Conservation (phyloP, 1,140 invertebrate genomes). For the Hetaerina americana region DNA sequence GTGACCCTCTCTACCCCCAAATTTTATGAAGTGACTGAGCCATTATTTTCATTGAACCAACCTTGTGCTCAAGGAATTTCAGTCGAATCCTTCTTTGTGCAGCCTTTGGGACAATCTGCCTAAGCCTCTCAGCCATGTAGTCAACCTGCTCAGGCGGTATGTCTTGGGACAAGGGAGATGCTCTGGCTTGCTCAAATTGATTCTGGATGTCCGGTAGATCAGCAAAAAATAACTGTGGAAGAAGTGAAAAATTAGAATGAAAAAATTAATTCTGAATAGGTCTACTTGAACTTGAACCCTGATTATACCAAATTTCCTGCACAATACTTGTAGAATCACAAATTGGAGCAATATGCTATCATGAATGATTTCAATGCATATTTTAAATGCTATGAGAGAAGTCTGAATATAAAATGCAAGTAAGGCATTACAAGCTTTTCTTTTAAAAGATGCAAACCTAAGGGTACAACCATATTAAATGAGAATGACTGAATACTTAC, state of each 20-base stretch:
- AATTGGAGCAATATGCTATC: no score
- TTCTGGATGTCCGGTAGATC: slow-evolving; percentile 61
- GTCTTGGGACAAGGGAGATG: slow-evolving; percentile 39
- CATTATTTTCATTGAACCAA: no score
- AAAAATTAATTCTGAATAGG: slow-evolving; percentile 9
- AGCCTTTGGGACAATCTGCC: slow-evolving; percentile 52
- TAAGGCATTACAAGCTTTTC: slow-evolving; percentile 2
- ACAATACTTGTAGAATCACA: no score
- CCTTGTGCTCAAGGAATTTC: slow-evolving; percentile 81
- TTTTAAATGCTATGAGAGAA: no score
- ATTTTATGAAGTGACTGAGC: no score
- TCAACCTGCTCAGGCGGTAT: slow-evolving; percentile 65
- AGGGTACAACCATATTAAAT: no score
- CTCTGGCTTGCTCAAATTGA: slow-evolving; percentile 55
- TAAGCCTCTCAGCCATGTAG: slow-evolving; percentile 61
- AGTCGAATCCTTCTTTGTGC: slow-evolving; percentile 63
- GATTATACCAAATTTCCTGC: background rate
- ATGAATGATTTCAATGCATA: no score
- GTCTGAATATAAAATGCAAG: slow-evolving; percentile 2
- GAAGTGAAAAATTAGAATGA: slow-evolving; percentile 12
- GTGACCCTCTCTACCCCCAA: no score
- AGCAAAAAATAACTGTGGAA: slow-evolving; percentile 59
- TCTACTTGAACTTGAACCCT: background rate
- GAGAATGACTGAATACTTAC: slow-evolving; percentile 22
- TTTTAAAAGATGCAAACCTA: no score